Evolutionary conservation across 2,888 invertebrate species (phyloP).

Genomic region (Imbricaverruca yamaguchii): DNA sequence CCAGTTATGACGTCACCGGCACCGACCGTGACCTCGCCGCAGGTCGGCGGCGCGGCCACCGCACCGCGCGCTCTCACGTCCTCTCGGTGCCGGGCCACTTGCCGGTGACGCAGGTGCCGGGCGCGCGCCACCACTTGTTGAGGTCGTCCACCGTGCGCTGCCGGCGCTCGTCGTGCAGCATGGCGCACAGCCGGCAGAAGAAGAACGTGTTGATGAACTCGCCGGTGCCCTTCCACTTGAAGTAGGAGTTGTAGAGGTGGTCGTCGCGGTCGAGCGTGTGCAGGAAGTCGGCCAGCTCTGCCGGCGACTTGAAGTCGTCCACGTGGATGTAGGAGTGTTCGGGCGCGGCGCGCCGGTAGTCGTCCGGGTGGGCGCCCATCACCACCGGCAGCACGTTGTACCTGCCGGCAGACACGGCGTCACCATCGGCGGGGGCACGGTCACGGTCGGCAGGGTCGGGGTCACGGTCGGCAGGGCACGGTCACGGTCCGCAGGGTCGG

Average conservation of each 20-base stretch:
- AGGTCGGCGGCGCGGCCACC: too few species aligned
- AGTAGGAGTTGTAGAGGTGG: constrained; percentile 80
- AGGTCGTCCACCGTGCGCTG: constrained; percentile 63
- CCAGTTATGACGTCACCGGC: background rate
- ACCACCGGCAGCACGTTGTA: constrained; percentile 86
- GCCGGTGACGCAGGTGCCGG: constrained; percentile 65
- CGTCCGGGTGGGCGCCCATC: constrained; percentile 89
- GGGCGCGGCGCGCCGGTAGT: constrained; percentile 81
- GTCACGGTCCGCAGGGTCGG: background rate
- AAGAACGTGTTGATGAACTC: constrained; percentile 94
- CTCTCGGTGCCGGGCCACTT: constrained; percentile 52
- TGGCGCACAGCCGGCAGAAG: constrained; percentile 82
- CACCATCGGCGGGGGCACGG: too few species aligned
- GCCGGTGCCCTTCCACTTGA: constrained; percentile 79
- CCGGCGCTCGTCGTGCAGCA: constrained; percentile 57
- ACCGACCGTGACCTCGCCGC: too few species aligned
- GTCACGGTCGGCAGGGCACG: background rate
- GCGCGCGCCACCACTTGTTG: constrained; percentile 77
- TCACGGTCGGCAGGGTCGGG: too few species aligned
- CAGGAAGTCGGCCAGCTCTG: constrained; percentile 78
- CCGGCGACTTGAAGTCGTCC: constrained; percentile 83
- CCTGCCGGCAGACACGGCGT: constrained; percentile 45
- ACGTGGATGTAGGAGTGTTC: constrained; percentile 90
- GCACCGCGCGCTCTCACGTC: constrained; percentile 18
- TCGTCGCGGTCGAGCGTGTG: constrained; percentile 77